Evolutionary conservation across 2,797 vertebrate species (phyloP).

Genomic region (Poeciliopsis paucimaculata): DNA sequence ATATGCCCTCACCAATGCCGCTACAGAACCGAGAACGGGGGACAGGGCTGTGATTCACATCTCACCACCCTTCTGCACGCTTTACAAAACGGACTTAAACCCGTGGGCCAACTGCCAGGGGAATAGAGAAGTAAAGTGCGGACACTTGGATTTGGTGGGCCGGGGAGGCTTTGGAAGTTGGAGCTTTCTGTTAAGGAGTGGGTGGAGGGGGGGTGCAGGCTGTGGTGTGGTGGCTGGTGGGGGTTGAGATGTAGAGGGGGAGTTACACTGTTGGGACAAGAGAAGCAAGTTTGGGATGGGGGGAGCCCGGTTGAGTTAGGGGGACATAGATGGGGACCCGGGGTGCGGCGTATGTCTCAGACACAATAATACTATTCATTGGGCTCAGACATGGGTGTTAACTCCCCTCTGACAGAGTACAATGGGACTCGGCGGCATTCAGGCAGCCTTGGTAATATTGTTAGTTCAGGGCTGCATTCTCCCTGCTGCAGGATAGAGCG

Average conservation of each 20-base stretch:
- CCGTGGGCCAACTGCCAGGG: slow-evolving; percentile 58
- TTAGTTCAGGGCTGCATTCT: slow-evolving; percentile 84
- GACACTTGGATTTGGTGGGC: slow-evolving; percentile 62
- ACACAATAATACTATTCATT: slow-evolving; percentile 92
- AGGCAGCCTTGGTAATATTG: slow-evolving; percentile 85
- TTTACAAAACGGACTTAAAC: slow-evolving; percentile 55
- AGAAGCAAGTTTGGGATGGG: slow-evolving; percentile 66
- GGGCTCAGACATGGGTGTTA: slow-evolving; percentile 86
- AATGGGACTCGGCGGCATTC: slow-evolving; percentile 84
- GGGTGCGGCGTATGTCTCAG: slow-evolving; percentile 83
- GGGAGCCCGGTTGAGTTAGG: slow-evolving; percentile 66
- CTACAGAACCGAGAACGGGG: slow-evolving; percentile 39
- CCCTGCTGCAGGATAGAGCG: slow-evolving; percentile 82
- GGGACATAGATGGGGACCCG: slow-evolving; percentile 67
- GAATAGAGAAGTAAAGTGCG: slow-evolving; percentile 74
- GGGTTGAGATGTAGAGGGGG: slow-evolving; percentile 37
- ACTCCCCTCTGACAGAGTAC: slow-evolving; percentile 88
- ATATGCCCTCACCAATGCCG: slow-evolving; percentile 41
- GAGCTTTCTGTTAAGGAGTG: slow-evolving; percentile 68
- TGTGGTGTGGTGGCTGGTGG: slow-evolving; percentile 7
- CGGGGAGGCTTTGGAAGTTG: slow-evolving; percentile 69
- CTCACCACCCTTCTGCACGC: slow-evolving; percentile 40
- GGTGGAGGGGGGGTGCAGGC: slow-evolving; percentile 20
- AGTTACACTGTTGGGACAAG: slow-evolving; percentile 69
- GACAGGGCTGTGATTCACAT: slow-evolving; percentile 53